Conservation (phyloP, 2,888 invertebrate species). For the Serripes groenlandicus region DNA sequence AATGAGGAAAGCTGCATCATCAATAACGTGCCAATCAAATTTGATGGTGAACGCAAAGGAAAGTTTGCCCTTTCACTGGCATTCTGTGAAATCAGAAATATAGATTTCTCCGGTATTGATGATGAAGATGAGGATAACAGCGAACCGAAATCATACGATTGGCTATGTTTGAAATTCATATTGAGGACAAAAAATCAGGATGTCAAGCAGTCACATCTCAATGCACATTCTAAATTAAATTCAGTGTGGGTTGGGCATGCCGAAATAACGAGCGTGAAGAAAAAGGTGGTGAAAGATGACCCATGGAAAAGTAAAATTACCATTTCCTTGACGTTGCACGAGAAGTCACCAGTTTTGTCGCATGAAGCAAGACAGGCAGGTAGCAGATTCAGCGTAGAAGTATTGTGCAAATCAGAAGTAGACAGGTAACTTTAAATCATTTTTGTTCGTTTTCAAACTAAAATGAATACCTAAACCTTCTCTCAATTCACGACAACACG, state of each 20-base stretch:
- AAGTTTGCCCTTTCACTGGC: conserved; percentile 57
- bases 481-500: too few species aligned
- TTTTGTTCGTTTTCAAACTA: too few species aligned
- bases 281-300: background rate
- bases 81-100: conserved; percentile 69
- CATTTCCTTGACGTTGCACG: conserved; percentile 21
- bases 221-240: background rate
- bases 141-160: conserved; percentile 27
- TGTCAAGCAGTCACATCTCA: background rate
- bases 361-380: background rate
- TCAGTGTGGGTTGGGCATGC: conserved; percentile 37
- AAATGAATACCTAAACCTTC: too few species aligned
- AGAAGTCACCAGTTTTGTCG: conserved; percentile 16
- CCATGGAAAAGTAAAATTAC: conserved; percentile 14
- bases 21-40: conserved; percentile 65
- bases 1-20: conserved; percentile 67
- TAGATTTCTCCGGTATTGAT: conserved; percentile 64
- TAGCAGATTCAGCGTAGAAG: conserved; percentile 42
- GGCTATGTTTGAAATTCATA: conserved; percentile 39
- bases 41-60: conserved; percentile 51
- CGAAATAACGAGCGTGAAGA: conserved; percentile 31
- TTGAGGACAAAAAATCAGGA: background rate
- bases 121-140: conserved; percentile 46
- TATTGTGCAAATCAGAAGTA: conserved; percentile 52
- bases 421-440: conserved; percentile 51